phyloP scores from a whole-genome alignment of 2,113 vertebrate genomes.

The Ictalurus furcatus region DNA sequence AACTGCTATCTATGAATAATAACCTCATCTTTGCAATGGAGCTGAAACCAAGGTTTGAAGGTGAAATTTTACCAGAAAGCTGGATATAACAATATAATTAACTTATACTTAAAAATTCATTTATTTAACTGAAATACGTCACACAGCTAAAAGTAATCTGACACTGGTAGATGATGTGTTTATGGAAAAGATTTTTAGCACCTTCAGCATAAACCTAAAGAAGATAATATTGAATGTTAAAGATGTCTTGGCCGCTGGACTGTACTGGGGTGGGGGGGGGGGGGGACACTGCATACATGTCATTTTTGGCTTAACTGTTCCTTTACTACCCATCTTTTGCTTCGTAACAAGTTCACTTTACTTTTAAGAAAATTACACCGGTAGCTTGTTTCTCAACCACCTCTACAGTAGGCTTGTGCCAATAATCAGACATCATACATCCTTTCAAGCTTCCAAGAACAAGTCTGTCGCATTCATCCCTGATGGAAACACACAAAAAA shows the following conservation, averaged over 20 bases:
- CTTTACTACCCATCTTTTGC: neutral
- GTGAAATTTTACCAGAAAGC: neutral
- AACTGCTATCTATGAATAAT: neutral
- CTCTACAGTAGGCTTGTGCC: neutral
- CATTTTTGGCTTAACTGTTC: neutral
- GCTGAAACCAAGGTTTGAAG: neutral
- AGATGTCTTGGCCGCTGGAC: neutral
- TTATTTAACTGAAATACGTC: neutral
- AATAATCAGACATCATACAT: neutral
- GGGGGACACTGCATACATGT: neutral
- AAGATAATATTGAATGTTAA: neutral
- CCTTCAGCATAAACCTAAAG: neutral
- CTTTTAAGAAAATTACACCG: neutral
- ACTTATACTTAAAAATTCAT: neutral
- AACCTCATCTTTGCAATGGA: neutral
- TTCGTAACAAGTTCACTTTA: neutral
- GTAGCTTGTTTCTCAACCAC: neutral
- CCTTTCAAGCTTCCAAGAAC: neutral
- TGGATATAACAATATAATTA: neutral
- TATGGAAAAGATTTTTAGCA: neutral
- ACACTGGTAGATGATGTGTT: neutral
- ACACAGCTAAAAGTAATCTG: neutral
- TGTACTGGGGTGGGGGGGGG: no score
- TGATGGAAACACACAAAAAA: no score
- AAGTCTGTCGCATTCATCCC: neutral